phyloP scores from a whole-genome alignment of 1,140 invertebrate species.

The Brachionus koreanus region DNA sequence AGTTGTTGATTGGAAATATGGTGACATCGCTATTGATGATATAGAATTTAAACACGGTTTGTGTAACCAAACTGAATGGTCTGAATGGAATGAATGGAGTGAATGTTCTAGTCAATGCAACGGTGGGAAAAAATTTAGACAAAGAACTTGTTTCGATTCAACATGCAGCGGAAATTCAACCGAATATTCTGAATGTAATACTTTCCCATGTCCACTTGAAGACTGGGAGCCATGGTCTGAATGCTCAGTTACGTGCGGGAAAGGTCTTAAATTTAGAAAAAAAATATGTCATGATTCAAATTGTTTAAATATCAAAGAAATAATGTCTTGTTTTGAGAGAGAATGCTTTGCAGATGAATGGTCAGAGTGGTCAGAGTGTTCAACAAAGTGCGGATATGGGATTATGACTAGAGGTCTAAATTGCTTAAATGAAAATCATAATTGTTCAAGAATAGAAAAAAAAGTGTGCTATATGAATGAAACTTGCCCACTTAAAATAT shows the following conservation, averaged over 20 bases:
- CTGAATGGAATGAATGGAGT: slow-evolving; percentile 1
- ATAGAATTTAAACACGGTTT: background rate
- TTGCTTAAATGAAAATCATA: background rate
- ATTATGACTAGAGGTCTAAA: background rate
- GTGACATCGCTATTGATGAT: slow-evolving; percentile 38
- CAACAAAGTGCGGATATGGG: slow-evolving; percentile 24
- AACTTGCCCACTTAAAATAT: background rate
- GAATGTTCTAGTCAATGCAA: slow-evolving; percentile 19
- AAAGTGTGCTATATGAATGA: background rate
- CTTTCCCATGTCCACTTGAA: background rate
- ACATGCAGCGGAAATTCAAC: background rate
- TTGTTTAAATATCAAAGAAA: background rate
- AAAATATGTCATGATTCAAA: background rate
- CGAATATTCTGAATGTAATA: background rate
- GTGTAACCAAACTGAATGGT: background rate
- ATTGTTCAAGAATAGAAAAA: slow-evolving; percentile 7
- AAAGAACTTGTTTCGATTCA: background rate
- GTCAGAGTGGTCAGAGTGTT: slow-evolving; percentile 29
- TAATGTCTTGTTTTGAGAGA: background rate
- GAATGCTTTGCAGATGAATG: slow-evolving; percentile 23
- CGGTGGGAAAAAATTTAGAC: background rate
- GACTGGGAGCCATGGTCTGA: slow-evolving; percentile 2
- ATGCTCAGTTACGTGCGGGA: background rate
- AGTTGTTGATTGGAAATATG: slow-evolving; percentile 44
- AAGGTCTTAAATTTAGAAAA: background rate